Evolutionary conservation across 1,140 invertebrate species (phyloP), one percentile per base, ranked within the genome.

Genomic region (Harpegnathos saltator): DNA sequence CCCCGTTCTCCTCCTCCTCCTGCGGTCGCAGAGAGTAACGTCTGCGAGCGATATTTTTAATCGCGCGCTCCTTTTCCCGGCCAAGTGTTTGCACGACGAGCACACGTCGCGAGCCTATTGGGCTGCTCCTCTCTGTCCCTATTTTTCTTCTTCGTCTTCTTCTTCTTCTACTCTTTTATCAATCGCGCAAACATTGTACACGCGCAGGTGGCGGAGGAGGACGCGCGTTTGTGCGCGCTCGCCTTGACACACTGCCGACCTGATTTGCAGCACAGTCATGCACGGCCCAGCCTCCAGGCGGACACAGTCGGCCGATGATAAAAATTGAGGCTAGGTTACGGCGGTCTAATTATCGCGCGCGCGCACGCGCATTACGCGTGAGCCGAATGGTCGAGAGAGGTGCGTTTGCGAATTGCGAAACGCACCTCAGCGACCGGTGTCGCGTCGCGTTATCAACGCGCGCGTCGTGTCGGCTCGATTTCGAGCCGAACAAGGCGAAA

Each of bases 241-340:
- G 82, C 85, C 85, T 87, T 87, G 85, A 86, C 85, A 87, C 56
- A 87, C 80, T 87, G 22, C 19, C 71, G 66, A 19, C 15, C 61
- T 74, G 85, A 86, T 87, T 87, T 86, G 85, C 85, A 87, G 33
- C 59, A 63, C 65, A 86, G 85, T 87, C 85, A 87, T 83, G 85
- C 72, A 50, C 84, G 85, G 69, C 65, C 85, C 78, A 83, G 78
- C 22, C 85, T 87, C 72, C 84, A 74, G 54, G 62, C 80, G 68
- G 26, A 24, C 38, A 83, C 72, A 65, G 59, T 56, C 54, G 22
- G 24, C 24, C 29, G 84, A 87, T 87, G 65, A 87, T 87, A 87
- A 87, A 87, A 87, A 87, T 87, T 83, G 72, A 87, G 85, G 73
- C 85, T 86, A 78, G 72, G 54, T 86, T 68, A 80, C 44, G 59